Evolutionary conservation across 2,113 vertebrate genomes (phyloP).

Genomic region (Rostratula benghalensis): DNA sequence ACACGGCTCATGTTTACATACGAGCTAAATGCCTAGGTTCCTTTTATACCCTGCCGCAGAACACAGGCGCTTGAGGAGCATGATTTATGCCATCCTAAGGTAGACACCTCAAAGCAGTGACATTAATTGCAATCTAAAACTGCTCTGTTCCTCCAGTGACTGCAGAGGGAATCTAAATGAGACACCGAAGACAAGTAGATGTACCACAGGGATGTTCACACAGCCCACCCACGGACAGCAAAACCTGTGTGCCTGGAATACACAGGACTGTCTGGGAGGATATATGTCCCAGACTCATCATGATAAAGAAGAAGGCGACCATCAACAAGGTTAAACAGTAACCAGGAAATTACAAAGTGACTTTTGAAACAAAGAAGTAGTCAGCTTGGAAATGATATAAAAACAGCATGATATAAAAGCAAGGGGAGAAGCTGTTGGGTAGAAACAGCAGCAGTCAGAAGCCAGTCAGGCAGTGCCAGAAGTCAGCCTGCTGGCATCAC

Average conservation of each 20-base stretch:
- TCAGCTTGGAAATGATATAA: neutral
- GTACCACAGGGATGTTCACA: accelerated
- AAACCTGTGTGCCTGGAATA: neutral
- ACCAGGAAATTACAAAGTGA: neutral
- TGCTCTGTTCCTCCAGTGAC: neutral
- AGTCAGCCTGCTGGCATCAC: neutral
- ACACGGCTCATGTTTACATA: neutral
- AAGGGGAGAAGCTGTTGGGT: neutral
- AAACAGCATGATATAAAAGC: neutral
- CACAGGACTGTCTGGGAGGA: neutral
- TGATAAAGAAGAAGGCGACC: neutral
- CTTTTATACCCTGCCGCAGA: neutral
- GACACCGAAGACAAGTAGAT: neutral
- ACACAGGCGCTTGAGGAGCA: neutral
- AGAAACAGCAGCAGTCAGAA: neutral
- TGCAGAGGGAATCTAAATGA: neutral
- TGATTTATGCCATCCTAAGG: neutral
- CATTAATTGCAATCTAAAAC: neutral
- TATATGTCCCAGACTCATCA: neutral
- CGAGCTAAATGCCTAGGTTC: neutral
- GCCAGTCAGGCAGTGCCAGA: neutral
- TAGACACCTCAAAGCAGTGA: neutral
- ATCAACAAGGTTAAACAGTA: neutral
- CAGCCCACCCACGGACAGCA: accelerated
- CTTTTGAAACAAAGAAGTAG: neutral